Conservation (phyloP, 2,113 vertebrate species). For the Alaudala cheleensis region DNA sequence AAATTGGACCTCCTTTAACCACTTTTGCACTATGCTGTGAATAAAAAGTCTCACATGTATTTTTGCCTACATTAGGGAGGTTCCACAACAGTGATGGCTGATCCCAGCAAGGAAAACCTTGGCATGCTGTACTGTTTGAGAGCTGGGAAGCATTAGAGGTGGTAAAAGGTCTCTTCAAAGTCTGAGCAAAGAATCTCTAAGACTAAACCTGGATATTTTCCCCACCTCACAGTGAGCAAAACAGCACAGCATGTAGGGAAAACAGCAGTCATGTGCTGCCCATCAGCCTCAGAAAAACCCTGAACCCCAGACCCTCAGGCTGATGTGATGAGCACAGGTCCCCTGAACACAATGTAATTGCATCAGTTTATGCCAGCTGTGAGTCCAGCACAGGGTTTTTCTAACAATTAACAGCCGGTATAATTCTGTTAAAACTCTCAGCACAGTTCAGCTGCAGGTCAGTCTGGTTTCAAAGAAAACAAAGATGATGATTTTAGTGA, state of each 20-base stretch:
- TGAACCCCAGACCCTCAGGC: neutral
- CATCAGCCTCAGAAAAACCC: neutral
- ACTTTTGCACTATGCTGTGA: neutral
- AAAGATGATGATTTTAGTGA: neutral
- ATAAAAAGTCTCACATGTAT: accelerated
- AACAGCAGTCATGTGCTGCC: neutral
- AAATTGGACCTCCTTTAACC: neutral
- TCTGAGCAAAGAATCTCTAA: neutral
- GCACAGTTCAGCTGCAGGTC: conserved; percentile 34
- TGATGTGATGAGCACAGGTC: neutral
- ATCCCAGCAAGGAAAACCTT: neutral
- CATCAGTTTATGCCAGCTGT: neutral
- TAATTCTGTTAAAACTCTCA: conserved; percentile 19
- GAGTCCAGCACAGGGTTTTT: neutral
- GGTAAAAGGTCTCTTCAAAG: neutral
- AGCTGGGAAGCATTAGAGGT: neutral
- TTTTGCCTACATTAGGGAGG: neutral
- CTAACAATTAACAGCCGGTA: neutral
- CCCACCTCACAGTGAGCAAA: neutral
- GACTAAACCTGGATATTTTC: neutral
- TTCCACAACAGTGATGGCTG: neutral
- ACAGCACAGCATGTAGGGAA: neutral
- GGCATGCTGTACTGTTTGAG: accelerated
- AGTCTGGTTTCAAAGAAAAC: conserved; percentile 19
- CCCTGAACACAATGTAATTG: neutral